Evolutionary conservation across 2,113 vertebrate species (phyloP), one percentile per base, ranked within the genome.

Genomic region (Eclectus roratus): DNA sequence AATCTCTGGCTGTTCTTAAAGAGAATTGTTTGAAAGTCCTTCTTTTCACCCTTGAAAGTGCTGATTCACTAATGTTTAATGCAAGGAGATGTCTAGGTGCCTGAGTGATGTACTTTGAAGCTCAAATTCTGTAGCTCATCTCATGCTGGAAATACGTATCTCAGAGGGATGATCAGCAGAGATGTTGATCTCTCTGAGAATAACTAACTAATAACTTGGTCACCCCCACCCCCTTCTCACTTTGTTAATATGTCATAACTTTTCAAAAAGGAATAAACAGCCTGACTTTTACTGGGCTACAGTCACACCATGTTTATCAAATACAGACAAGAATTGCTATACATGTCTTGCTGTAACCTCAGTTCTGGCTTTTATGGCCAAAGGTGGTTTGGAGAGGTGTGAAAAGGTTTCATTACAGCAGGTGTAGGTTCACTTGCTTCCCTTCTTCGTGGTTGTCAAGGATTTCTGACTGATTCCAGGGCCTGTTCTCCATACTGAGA

Each of bases 181-280:
- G 28, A 50, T 74, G 29, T 68, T 35, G 50, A 33, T 69, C 17
- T 89, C 58, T 85, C n/a, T 53, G 47, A 60, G 35, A 79, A 65
- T 71, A 89, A 79, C 46, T 68, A 89, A 79, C 46, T 82, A 83
- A 52, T 66, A 14, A 77, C 12, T 23, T 19, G 18, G 17, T 15
- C 23, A 33, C 44, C 44, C 18, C 44, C 44, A 10, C 13, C 16
- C 39, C 4, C 4, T 91, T 89, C 80, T 70, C 53, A 66, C 55
- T 82, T 90, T 55, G 43, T 94, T 96, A 79, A 28, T 79, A 39
- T 71, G 73, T 91, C 65, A 55, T 86, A 94, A 89, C 80, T 95
- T 92, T 85, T 80, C 2, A 0, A 63, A 92, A 95, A 53, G 33
- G 35, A 56, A 89, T 94, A 92, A 96, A 94, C 80, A 93, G 15